Base-by-base conservation (phyloP, 2,888 invertebrate genomes). In the Meganola albula region DNA sequence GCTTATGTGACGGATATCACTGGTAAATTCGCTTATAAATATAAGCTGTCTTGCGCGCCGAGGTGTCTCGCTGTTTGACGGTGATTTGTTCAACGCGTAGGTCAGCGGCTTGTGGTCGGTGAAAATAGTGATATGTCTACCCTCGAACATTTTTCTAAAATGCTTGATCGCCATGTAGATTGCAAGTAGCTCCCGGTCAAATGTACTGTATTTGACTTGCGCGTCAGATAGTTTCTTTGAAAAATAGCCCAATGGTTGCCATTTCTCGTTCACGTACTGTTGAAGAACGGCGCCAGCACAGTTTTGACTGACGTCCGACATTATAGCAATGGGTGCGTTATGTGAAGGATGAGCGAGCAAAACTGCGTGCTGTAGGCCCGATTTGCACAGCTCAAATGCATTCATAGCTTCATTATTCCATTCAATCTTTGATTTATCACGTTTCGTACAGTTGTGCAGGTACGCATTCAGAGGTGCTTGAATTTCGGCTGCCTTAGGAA, bases 341-440 rank as follows among this genome's bases (percentile, higher is more conserved):
- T 18, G n/a, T 4, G 21, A 7, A 2, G 27, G 27, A n/a, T 27
- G 27, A 2, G 27, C 21, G 9, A 27, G 9, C 12, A 6, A 3
- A 2, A 4, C 9, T 2, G 21, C 5, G 1, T 27, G 3, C 4
- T n/a, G 21, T 9, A 27, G 20, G 27, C 27, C 21, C 21, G 20
- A 11, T 5, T 21, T 18, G 27, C 27, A 27, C 12, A 12, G 11
- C 10, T 27, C 8, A n/a, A 21, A 27, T 1, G 27, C 27, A n/a
- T 12, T 8, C 9, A 20, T 12, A 2, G 21, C 8, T 5, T 4
- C 1, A 10, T 9, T 4, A 1, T 11, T 12, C 27, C 27, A 27
- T 1, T 8, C 7, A 2, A 27, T 27, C 4, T 12, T 12, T 5
- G 20, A n/a, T 7, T 20, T 20, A n/a, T 20, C 20, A 20, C n/a